Evolutionary conservation across 2,888 invertebrate species (phyloP), one percentile per base, ranked within the genome.

Genomic region (Ophioninae sp.): DNA sequence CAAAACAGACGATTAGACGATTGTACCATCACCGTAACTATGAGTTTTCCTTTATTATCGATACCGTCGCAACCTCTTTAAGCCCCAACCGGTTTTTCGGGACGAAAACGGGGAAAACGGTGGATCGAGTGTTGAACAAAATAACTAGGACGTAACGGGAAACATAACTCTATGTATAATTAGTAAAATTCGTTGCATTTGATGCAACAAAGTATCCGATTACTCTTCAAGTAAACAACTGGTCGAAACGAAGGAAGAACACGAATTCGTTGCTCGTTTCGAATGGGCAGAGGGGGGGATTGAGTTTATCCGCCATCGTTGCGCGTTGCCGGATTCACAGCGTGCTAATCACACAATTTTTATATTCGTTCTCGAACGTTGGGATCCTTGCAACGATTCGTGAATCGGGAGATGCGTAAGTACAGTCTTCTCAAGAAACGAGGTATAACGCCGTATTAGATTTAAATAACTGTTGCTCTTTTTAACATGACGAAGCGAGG

Each of bases 11-110:
- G 89, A 88, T 88, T 88, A 88, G 90, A 89, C 88, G 88, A 86
- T 88, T 89, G 88, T 88, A 91, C 91, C 90, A 89, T 90, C 91
- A 91, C 90, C 91, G 88, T 87, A 85, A 86, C 70, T 85, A 87
- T 83, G 78, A 81, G 83, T 86, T 80, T 86, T 76, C 67, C 85
- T 84, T 20, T 23, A 64, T 37, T 37, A 50, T 74, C 70, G 37
- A 30, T 30, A 30, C 57, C 56, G 56, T 39, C 65, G 39, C 17
- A n/a, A 39, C 65, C 8, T 30, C 13, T 37, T 65, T 17, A 6
- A 41, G 6, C n/a, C 17, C 64, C 41, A 67, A 41, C 41, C 2
- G 6, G 17, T 39, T 13, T 41, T 7, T n/a, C 2, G 39, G 39
- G 30, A 64, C 13, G 21, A 62, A 62, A 62, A 62, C n/a, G n/a